phyloP scores from a whole-genome alignment of 37 sponge, comb jelly and placozoan species.

The Halisarca cf. caerulea region DNA sequence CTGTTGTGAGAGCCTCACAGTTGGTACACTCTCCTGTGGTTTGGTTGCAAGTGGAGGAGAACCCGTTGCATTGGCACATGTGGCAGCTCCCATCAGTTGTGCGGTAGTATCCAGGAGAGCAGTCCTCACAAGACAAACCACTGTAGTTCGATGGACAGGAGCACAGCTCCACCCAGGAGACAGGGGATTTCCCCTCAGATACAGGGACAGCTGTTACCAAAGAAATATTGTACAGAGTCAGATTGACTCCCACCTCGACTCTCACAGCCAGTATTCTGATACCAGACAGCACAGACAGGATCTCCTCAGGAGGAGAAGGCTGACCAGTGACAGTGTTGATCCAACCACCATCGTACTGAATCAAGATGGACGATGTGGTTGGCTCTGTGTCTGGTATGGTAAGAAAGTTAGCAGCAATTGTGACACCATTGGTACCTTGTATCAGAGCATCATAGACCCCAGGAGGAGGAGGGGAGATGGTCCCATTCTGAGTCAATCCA shows the following conservation, averaged over 20 bases:
- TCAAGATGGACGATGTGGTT: conserved; percentile 14
- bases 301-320: conserved; percentile 1
- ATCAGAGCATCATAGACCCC: conserved; percentile 32
- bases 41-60: conserved; percentile 56
- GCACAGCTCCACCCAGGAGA: conserved; percentile 60
- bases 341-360: conserved; percentile 58
- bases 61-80: conserved; percentile 77
- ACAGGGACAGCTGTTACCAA: conserved; percentile 29
- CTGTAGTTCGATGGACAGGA: conserved; percentile 65
- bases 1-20: conserved; percentile 69
- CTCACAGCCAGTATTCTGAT: conserved; percentile 33
- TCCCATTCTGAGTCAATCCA: background rate
- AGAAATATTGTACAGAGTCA: conserved; percentile 18
- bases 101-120: conserved; percentile 72
- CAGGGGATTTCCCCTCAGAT: background rate
- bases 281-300: conserved; percentile 36
- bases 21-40: conserved; percentile 70
- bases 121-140: conserved; percentile 83
- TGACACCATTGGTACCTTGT: background rate
- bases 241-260: conserved; percentile 6
- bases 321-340: background rate
- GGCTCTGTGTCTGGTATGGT: background rate
- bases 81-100: conserved; percentile 49
- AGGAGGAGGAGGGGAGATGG: background rate
- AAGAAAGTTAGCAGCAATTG: conserved; percentile 26